Base-by-base conservation (phyloP, 2,797 vertebrate genomes). In the Vipera latastei region DNA sequence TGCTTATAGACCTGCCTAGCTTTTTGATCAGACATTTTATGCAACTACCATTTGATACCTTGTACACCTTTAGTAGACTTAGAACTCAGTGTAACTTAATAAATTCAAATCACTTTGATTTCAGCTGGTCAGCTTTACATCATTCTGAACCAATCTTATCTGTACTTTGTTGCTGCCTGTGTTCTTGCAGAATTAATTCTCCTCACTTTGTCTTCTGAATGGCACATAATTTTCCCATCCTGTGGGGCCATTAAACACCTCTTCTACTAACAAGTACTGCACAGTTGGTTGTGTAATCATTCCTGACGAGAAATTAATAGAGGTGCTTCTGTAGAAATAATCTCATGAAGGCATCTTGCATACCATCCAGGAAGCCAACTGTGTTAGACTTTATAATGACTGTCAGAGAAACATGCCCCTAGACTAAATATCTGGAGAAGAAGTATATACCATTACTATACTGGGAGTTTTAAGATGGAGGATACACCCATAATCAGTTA, bases 361-460 rank as follows among this genome's bases (percentile, higher is more conserved):
- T 56, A 95, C 83, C 88, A 94, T 44, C 56, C 65, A 91, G 60
- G 89, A 95, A 93, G 86, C 61, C 44, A 88, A 90, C 86, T 73
- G 32, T 48, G 38, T 83, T 86, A 91, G 51, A 38, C 13, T 94
- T 94, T 90, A 69, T 91, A 91, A 94, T 90, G 88, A 91, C 55
- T 93, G 6, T 26, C 13, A 73, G 69, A 78, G 89, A 55, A 91
- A 91, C 48, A 32, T 38, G 86, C 56, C 38, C 60, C 88, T 61
- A 92, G n/a, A 92, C 94, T 89, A 53, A 91, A 85, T 28, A 91
- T 88, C 91, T 94, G 55, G 61, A 65, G 93, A 91, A 90, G 59
- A 93, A 90, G 92, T 60, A 92, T 59, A 90, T 48, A 89, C 87
- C 92, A 20, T 86, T 91, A 22, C 32, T 69, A 88, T 55, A 56